phyloP scores from a whole-genome alignment of 2,888 invertebrate genomes.

The Cephus rjabovi region DNA sequence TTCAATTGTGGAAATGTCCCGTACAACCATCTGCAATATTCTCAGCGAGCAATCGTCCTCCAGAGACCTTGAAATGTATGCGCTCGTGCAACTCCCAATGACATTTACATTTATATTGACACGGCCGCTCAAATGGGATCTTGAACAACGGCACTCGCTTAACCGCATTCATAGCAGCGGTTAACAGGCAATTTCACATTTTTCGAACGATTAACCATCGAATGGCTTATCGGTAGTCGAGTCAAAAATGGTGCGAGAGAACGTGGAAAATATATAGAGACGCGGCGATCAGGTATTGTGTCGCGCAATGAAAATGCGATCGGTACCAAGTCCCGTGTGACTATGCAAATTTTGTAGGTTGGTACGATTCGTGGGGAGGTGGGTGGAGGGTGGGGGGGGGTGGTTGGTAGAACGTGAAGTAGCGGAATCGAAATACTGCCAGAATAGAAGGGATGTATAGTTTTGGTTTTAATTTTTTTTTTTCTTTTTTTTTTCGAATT shows the following conservation, averaged over 20 bases:
- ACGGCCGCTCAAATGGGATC: slow-evolving; percentile 50
- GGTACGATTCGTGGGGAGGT: not conserved
- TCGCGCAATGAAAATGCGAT: not conserved
- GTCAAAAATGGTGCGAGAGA: not conserved
- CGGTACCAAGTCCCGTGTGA: not conserved
- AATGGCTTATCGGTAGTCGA: not conserved
- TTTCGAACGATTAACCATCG: slow-evolving; percentile 1
- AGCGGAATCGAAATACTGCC: not conserved
- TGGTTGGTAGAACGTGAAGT: not conserved
- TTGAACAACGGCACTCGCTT: slow-evolving; percentile 42
- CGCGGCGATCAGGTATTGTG: not conserved
- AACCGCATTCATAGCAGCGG: slow-evolving; percentile 20
- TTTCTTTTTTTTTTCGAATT: not conserved
- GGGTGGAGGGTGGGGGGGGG: too few relatives aligned
- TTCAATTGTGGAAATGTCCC: slow-evolving; percentile 55
- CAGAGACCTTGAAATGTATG: slow-evolving; percentile 42
- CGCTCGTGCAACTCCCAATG: slow-evolving; percentile 48
- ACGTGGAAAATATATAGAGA: not conserved
- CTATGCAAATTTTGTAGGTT: not conserved
- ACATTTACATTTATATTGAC: slow-evolving; percentile 65
- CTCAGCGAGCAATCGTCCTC: slow-evolving; percentile 38
- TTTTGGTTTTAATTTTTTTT: not conserved
- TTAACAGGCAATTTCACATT: slow-evolving; percentile 14
- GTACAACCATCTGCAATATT: slow-evolving; percentile 55
- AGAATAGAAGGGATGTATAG: not conserved